Evolutionary conservation across 2,797 vertebrate genomes (phyloP).

Genomic region (Sebastes dallii): DNA sequence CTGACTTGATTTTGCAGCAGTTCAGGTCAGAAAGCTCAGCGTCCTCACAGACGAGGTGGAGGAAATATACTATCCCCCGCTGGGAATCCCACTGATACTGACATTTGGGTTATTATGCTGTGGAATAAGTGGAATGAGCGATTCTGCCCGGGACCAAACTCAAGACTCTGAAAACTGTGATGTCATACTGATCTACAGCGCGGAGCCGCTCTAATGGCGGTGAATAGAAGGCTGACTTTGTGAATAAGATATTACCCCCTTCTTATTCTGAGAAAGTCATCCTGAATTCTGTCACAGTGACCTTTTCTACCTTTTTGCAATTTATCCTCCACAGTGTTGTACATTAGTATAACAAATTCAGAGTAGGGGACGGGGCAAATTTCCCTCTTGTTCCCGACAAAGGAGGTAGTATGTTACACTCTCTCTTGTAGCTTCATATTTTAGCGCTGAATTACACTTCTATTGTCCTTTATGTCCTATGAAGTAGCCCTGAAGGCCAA

Average conservation of each 20-base stretch:
- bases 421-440: conserved; percentile 12
- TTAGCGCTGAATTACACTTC: conserved; percentile 10
- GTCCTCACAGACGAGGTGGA: not conserved
- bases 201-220: not conserved
- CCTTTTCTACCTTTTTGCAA: conserved; percentile 44
- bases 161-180: conserved; percentile 28
- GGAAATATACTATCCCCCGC: not conserved
- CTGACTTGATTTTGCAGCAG: not conserved
- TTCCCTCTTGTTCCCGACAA: not conserved
- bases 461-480: conserved; percentile 14
- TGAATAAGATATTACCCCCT: conserved; percentile 27
- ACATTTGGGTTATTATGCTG: conserved; percentile 10
- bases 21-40: not conserved
- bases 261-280: conserved; percentile 30
- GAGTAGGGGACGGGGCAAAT: conserved; percentile 11
- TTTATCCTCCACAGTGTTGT: conserved; percentile 33
- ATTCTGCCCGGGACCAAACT: conserved; percentile 13
- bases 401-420: conserved; percentile 19
- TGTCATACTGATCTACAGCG: conserved; percentile 42
- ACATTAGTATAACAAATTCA: conserved; percentile 40
- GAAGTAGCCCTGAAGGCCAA: not conserved
- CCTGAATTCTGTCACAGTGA: conserved; percentile 46
- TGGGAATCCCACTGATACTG: conserved; percentile 8
- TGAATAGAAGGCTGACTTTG: conserved; percentile 26
- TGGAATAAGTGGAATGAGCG: conserved; percentile 17